Evolutionary conservation across 1,140 invertebrate genomes (phyloP).

Genomic region (Microplitis mediator): DNA sequence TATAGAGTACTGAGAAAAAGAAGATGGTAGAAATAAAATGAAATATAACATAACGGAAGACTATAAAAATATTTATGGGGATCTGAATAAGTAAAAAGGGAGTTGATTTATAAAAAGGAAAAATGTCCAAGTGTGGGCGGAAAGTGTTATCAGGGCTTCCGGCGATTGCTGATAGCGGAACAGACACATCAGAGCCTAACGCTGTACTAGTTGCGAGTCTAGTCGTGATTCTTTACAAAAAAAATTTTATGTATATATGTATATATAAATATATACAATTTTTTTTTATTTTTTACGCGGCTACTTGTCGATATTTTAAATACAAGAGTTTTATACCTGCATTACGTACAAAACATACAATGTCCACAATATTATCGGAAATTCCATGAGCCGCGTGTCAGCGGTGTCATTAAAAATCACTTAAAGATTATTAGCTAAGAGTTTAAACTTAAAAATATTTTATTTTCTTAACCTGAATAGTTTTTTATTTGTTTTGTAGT

Average conservation of each 20-base stretch:
- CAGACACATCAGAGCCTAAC: not conserved
- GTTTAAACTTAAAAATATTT: not conserved
- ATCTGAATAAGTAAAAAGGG: not conserved
- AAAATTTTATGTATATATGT: not conserved
- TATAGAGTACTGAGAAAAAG: too few species aligned
- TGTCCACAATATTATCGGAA: not conserved
- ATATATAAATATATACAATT: not conserved
- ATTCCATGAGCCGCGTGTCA: not conserved
- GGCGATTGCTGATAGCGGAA: conserved; percentile 41
- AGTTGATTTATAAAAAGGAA: not conserved
- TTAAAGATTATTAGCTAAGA: not conserved
- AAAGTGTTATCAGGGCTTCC: conserved; percentile 48
- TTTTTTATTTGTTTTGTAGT: not conserved
- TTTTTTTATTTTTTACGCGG: not conserved
- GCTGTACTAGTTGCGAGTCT: not conserved
- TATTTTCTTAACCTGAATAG: not conserved
- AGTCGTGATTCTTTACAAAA: not conserved
- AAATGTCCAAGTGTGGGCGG: conserved; percentile 38
- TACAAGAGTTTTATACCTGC: too few species aligned
- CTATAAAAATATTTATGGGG: not conserved
- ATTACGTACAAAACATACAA: too few species aligned
- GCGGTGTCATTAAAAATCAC: conserved; percentile 1
- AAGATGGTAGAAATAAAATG: not conserved
- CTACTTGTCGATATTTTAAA: too few species aligned
- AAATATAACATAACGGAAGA: conserved; percentile 7